A percentile compares a stretch with the other conserved stretches of the same genome.
Conservation (phyloP, 2,888 invertebrate species). For the Chrysolina americana region DNA sequence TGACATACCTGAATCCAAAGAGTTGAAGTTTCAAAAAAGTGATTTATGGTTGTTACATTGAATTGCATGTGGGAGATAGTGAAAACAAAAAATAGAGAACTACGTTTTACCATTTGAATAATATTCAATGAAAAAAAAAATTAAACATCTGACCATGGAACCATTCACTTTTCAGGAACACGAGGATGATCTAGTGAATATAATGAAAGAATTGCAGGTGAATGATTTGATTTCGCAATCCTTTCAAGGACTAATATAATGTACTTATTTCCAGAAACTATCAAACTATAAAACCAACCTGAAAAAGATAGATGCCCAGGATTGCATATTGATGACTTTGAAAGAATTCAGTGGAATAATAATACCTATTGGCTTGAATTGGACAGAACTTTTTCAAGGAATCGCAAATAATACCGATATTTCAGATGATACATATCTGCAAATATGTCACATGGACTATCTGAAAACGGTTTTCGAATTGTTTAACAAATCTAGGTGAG, state of each 20-base stretch:
- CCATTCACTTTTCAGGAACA: not conserved
- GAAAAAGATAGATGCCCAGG: not conserved
- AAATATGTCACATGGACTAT: slow-evolving; percentile 24
- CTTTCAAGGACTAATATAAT: not conserved
- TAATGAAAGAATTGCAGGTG: slow-evolving; percentile 4
- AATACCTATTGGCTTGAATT: slow-evolving; percentile 27
- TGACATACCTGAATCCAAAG: no score
- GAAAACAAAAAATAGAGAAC: no score
- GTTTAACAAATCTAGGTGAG: slow-evolving; percentile 27
- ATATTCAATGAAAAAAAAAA: no score
- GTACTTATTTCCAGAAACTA: slow-evolving; percentile 15
- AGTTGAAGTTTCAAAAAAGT: no score
- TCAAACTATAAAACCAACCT: not conserved
- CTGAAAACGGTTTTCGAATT: slow-evolving; percentile 17
- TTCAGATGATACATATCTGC: slow-evolving; percentile 19
- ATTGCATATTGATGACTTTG: slow-evolving; percentile 16
- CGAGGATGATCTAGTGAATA: not conserved
- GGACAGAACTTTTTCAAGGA: slow-evolving; percentile 32
- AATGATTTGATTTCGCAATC: not conserved
- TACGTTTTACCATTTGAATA: no score
- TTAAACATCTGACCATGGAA: no score
- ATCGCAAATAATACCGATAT: slow-evolving; percentile 21
- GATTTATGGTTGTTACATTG: no score
- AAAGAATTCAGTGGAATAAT: slow-evolving; percentile 23
- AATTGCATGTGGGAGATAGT: no score